Evolutionary conservation across 92 coral and sea anemone genomes (phyloP), one percentile per base, ranked within the genome.

Genomic region (Umimayanthus chanpuru): DNA sequence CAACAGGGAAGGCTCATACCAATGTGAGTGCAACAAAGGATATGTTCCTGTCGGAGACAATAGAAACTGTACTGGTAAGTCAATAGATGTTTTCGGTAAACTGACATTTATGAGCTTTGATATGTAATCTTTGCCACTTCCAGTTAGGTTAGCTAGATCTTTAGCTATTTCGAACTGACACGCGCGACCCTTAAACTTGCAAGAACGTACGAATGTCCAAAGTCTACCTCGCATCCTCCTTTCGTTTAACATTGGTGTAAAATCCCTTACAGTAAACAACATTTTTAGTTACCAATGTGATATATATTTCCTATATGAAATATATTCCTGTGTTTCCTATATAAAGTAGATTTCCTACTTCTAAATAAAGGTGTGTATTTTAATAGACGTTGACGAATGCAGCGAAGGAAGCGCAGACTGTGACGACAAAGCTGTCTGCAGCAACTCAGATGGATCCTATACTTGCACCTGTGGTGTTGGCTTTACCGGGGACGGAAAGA

Each of bases 361-460:
- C 50, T 36, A 75, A 18, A 75, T 36, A 75, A 18, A 75, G 5
- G 1, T 21, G 23, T 74, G 8, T 20, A 5, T 30, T 50, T 81
- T 71, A 74, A 78, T 44, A 92, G 93, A 90, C 80, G 43, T 86
- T 1, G 86, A 93, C 77, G 95, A 93, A 61, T 90, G 93, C 77
- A 88, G 40, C 58, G 87, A 25, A 30, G 87, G 87, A 25, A n/a
- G 6, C 2, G 21, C 78, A 44, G 87, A 83, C 16, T 83, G 87
- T 72, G 77, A 83, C 77, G 43, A 40, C 28, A 70, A 83, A 9
- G 87, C 87, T 29, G 20, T 12, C 65, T 83, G 87, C 36, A 18
- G 26, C 36, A 83, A 83, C 29, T 15, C 78, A 0, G 78, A 83
- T 6, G 87, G 87, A 15, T 83, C 87, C 18, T 83, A 83, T 26